Conservation (phyloP, 2,113 vertebrate genomes). For the Silurus glanis region DNA sequence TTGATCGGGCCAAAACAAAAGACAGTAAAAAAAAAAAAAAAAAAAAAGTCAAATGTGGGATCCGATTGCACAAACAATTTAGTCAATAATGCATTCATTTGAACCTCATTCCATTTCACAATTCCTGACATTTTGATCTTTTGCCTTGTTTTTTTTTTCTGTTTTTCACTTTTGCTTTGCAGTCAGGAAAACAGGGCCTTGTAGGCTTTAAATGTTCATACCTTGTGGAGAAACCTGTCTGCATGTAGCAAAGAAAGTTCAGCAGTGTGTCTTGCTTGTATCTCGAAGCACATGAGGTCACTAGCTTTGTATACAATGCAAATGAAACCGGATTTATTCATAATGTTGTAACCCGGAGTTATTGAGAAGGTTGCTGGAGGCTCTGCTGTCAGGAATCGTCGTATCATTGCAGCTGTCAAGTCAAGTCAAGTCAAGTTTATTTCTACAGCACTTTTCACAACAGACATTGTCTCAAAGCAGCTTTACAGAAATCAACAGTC, state of each 20-base stretch:
- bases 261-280: not conserved
- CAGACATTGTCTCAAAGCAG: too few relatives aligned
- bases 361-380: not conserved
- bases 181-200: not conserved
- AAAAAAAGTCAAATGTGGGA: not conserved
- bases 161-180: not conserved
- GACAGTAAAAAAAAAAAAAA: too few relatives aligned
- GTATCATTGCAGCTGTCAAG: not conserved
- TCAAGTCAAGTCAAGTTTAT: too few relatives aligned
- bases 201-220: not conserved
- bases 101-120: not conserved
- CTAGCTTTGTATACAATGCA: not conserved
- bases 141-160: not conserved
- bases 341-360: not conserved
- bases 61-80: not conserved
- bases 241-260: not conserved
- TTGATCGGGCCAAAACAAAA: too few relatives aligned
- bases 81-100: not conserved
- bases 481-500: too few relatives aligned
- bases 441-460: too few relatives aligned
- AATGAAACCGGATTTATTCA: conserved; percentile 14
- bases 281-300: conserved; percentile 1
- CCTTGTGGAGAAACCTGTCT: not conserved
- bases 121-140: not conserved
- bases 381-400: not conserved